Conservation (phyloP, 1,140 invertebrate genomes). For the Drosophila hydei region DNA sequence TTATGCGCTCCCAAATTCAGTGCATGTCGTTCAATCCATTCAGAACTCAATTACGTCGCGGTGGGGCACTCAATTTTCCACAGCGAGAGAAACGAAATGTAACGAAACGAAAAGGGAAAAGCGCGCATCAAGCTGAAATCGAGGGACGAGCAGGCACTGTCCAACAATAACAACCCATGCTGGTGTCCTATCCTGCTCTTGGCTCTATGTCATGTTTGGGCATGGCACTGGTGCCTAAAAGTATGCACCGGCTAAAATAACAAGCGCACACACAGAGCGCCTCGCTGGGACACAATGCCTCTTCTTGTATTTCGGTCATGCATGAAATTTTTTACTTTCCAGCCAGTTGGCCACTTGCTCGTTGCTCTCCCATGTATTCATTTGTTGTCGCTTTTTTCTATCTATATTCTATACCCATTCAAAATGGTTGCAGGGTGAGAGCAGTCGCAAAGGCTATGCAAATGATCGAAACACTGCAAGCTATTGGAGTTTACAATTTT, state of each 20-base stretch:
- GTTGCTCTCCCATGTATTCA: constrained; percentile 27
- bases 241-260: constrained; percentile 41
- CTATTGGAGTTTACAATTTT: too few relatives aligned
- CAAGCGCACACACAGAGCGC: background rate
- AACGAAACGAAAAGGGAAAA: background rate
- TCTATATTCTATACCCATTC: background rate
- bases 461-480: too few relatives aligned
- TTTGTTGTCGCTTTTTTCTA: background rate
- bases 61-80: constrained; percentile 7
- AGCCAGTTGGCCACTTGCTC: constrained; percentile 55
- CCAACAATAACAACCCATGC: constrained; percentile 30
- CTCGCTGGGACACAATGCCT: background rate
- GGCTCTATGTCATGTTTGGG: constrained; percentile 7
- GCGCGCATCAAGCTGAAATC: constrained; percentile 18
- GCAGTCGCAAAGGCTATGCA: too few relatives aligned
- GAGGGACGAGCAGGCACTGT: background rate
- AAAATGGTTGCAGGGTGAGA: background rate
- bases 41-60: constrained; percentile 30
- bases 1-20: constrained; percentile 5
- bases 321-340: constrained; percentile 71
- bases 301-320: constrained; percentile 75
- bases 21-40: constrained; percentile 19
- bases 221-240: constrained; percentile 37
- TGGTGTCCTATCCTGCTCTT: background rate
- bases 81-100: constrained; percentile 9